phyloP scores from a whole-genome alignment of 2,113 vertebrate species.

The Numenius arquata region DNA sequence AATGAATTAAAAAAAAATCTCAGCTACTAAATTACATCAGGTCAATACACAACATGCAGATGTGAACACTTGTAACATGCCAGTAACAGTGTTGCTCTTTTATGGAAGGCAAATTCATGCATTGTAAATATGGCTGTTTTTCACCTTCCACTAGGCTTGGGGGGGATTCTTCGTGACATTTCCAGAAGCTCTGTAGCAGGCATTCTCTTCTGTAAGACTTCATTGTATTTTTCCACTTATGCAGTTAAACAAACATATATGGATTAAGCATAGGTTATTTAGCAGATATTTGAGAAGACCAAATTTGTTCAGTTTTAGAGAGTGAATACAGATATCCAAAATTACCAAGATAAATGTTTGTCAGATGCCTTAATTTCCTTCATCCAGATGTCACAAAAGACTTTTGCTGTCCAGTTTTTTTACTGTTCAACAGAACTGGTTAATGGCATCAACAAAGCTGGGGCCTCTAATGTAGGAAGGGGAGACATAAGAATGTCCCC shows the following conservation, averaged over 20 bases:
- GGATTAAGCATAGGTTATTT: background rate
- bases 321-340: background rate
- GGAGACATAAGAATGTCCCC: background rate
- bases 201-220: background rate
- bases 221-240: background rate
- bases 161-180: background rate
- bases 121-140: background rate
- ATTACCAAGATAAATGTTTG: background rate
- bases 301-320: background rate
- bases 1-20: background rate
- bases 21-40: background rate
- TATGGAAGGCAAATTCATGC: background rate
- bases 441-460: background rate
- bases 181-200: background rate
- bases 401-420: background rate
- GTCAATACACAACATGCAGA: background rate
- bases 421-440: background rate
- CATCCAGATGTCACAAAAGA: background rate
- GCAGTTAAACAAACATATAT: background rate
- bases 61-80: background rate
- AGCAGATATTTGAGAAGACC: background rate
- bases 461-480: background rate
- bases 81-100: background rate
- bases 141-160: background rate
- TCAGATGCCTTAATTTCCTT: background rate